Conservation (phyloP, 2,888 invertebrate genomes). For the Mesorhabditis belari region DNA sequence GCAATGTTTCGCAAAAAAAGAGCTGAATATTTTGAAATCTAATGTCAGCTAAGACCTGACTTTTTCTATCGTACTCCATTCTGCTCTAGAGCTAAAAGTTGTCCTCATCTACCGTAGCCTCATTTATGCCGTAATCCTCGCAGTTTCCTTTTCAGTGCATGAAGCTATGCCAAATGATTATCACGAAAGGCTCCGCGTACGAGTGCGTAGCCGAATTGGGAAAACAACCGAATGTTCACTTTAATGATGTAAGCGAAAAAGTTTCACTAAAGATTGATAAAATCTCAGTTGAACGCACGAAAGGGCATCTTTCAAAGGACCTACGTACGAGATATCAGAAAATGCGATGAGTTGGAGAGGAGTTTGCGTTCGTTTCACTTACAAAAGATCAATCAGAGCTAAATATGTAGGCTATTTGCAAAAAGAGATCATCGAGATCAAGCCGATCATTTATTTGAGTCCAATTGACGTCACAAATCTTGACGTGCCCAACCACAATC, state of each 20-base stretch:
- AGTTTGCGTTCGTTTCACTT: conserved; percentile 38
- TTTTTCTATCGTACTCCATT: no score
- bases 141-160: no score
- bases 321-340: conserved; percentile 90
- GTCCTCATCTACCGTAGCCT: no score
- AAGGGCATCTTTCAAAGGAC: conserved; percentile 94
- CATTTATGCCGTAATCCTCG: no score
- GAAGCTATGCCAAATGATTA: conserved; percentile 38
- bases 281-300: conserved; percentile 78
- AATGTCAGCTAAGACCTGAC: no score
- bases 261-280: background rate
- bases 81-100: no score
- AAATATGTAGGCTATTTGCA: conserved; percentile 70
- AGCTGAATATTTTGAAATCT: no score
- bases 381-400: background rate
- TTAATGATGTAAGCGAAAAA: conserved; percentile 38
- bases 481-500: conserved; percentile 92
- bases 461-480: conserved; percentile 17
- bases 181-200: conserved; percentile 41
- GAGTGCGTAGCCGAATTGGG: conserved; percentile 42
- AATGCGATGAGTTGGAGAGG: conserved; percentile 85
- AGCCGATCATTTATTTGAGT: conserved; percentile 85
- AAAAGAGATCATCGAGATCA: conserved; percentile 88
- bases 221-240: conserved; percentile 32
- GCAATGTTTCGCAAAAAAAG: no score